Percentiles rank a stretch among this genome's conserved stretches.
Evolutionary conservation across 1,140 invertebrate genomes (phyloP).

Genomic region (Lordiphosa mommai): DNA sequence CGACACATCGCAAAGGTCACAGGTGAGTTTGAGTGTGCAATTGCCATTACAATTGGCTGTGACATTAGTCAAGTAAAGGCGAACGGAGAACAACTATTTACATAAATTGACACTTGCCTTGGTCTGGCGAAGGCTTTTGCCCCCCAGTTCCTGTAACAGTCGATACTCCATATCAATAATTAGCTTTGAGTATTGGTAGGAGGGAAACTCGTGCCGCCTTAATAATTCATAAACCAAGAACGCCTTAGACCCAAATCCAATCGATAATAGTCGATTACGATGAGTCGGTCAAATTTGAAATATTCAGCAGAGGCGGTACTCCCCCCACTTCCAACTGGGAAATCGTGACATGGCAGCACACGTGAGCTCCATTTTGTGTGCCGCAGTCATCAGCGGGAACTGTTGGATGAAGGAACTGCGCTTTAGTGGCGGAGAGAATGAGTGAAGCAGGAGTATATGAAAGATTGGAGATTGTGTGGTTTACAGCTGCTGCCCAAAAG

Average conservation of each 20-base stretch:
- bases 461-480: conserved; percentile 2
- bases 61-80: conserved; percentile 32
- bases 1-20: conserved; percentile 75
- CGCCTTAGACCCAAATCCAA: conserved; percentile 28
- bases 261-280: conserved; percentile 51
- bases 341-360: conserved; percentile 41
- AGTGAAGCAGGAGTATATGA: not conserved
- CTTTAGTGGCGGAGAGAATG: not conserved
- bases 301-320: conserved; percentile 37
- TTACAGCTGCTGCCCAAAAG: conserved; percentile 18
- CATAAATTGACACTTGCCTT: conserved; percentile 59
- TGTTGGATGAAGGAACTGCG: conserved; percentile 45
- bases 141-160: not conserved
- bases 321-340: not conserved
- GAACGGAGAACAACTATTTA: conserved; percentile 30
- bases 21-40: conserved; percentile 65
- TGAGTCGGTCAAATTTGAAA: conserved; percentile 52
- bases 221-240: conserved; percentile 51
- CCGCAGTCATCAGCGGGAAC: conserved; percentile 43
- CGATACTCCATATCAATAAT: conserved; percentile 30
- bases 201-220: conserved; percentile 7
- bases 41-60: conserved; percentile 23
- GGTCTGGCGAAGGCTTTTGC: not conserved
- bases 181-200: conserved; percentile 6
- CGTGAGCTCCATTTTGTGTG: conserved; percentile 17